Base-by-base conservation (phyloP, 2,888 invertebrate genomes). In the Caenorhabditis sp. region DNA sequence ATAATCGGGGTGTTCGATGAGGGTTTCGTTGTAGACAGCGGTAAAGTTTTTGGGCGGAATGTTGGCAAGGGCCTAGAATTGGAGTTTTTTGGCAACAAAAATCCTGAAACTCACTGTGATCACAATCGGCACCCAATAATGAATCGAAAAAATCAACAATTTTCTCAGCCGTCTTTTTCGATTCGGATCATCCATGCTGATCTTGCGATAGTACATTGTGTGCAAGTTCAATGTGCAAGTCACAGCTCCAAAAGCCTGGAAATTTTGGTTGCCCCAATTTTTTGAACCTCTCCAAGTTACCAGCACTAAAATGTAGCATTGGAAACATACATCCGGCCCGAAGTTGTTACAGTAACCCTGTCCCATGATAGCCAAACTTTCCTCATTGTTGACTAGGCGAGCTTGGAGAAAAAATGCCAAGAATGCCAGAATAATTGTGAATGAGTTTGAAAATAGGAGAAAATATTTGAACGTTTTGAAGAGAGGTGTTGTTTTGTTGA, bases 271-370 rank as follows among this genome's bases (percentile, higher is more conserved):
- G 31, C 10, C 10, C 31, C 31, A 31, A 31, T 31, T 31, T 4
- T 10, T 6, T 31, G 31, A 31, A 31, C 4, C 4, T 31, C 10
- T 10, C 4, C 31, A 31, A n/a, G 43, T 36, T 24, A 64, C 72
- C 69, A 65, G 8, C 12, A 66, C 37, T 4, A 62, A 53, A 43
- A 66, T 53, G 19, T 70, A 70, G 3, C 49, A 58, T 58, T 66
- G 53, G 36, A 70, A 58, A 17, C 70, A 70, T 26, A 49, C 58
- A 17, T 54, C 27, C 1, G 66, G 55, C 1, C 62, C 62, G 0
- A 66, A 23, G n/a, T n/a, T 53, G 24, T 66, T 66, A 23, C 66
- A 70, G 10, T 62, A 58, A 23, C 70, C 66, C 27, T 66, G 66
- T 49, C 70, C 64, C 55, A 70, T 58, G 0, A 70, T 27, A 1